Percentiles rank a stretch among this genome's conserved stretches.
Evolutionary conservation across 2,888 invertebrate genomes (phyloP).

Genomic region (Eupithecia pulchellata): DNA sequence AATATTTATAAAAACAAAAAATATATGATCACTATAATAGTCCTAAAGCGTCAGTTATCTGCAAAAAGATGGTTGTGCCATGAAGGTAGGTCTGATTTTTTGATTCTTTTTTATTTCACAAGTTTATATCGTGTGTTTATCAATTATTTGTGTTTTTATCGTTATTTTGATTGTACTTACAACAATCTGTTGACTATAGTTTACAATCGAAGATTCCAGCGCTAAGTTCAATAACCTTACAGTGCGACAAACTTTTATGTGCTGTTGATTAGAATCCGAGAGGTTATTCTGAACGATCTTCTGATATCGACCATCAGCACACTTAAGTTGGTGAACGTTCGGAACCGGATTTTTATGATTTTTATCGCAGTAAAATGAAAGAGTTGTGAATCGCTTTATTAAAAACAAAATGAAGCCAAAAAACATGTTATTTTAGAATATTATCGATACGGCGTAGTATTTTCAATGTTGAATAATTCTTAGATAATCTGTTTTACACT

Average conservation of each 20-base stretch:
- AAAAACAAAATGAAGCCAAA: background rate
- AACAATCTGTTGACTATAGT: background rate
- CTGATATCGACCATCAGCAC: background rate
- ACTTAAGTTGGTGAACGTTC: slow-evolving; percentile 31
- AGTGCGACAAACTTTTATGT: background rate
- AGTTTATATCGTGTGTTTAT: too few species aligned
- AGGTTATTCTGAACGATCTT: background rate
- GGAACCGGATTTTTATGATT: slow-evolving; percentile 40
- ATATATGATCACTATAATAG: too few species aligned
- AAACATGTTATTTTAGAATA: background rate
- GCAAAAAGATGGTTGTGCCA: too few species aligned
- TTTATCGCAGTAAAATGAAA: slow-evolving; percentile 33
- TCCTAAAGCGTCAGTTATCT: too few species aligned
- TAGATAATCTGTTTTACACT: background rate
- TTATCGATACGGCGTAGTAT: background rate
- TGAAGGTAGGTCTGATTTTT: too few species aligned
- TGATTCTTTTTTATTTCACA: too few species aligned
- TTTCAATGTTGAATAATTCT: background rate
- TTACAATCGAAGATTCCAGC: background rate
- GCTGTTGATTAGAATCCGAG: background rate
- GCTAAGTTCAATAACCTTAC: background rate
- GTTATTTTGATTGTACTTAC: background rate
- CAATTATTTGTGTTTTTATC: too few species aligned
- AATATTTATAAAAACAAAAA: too few species aligned
- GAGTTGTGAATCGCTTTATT: slow-evolving; percentile 4